These are phyloP conservation scores for Scaptomyza reducta DNA, from an alignment of 2,888 invertebrate genomes.

Conservation along the genomic window DNA sequence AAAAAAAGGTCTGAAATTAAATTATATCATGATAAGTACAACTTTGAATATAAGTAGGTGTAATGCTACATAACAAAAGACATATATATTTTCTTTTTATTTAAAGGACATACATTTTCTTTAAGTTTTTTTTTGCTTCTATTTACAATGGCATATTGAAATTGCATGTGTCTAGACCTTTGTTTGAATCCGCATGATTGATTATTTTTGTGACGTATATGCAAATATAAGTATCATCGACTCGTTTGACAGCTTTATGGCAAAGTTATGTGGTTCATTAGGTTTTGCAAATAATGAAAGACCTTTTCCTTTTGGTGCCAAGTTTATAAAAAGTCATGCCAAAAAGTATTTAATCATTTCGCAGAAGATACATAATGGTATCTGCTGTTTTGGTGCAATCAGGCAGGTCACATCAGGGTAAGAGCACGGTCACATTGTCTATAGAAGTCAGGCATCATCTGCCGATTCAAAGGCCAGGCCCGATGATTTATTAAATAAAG, in stretches of 20 bases:
- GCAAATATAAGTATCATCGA: slow-evolving; percentile 10
- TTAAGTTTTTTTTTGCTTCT: neutral
- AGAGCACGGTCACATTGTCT: slow-evolving; percentile 35
- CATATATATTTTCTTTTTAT: neutral
- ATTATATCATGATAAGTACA: slow-evolving; percentile 13
- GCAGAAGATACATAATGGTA: neutral
- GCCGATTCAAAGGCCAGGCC: slow-evolving; percentile 41
- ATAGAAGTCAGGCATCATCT: slow-evolving; percentile 52
- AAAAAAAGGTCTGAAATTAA: slow-evolving; percentile 82
- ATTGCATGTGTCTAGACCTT: neutral
- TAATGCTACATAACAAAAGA: neutral
- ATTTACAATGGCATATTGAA: neutral
- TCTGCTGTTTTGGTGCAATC: slow-evolving; percentile 25
- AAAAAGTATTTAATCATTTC: slow-evolving; percentile 34
- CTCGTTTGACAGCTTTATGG: slow-evolving; percentile 21
- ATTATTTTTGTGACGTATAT: slow-evolving; percentile 6
- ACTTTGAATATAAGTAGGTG: no score
- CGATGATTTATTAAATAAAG: slow-evolving; percentile 66
- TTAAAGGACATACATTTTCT: neutral
- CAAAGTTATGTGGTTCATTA: slow-evolving; percentile 27
- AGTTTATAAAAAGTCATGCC: neutral
- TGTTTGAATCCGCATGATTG: slow-evolving; percentile 25
- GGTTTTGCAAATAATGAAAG: slow-evolving; percentile 11
- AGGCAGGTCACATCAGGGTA: slow-evolving; percentile 50
- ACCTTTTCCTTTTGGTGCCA: neutral